Evolutionary conservation across 2,797 vertebrate genomes (phyloP).

Genomic region (Sarcophilus harrisii): DNA sequence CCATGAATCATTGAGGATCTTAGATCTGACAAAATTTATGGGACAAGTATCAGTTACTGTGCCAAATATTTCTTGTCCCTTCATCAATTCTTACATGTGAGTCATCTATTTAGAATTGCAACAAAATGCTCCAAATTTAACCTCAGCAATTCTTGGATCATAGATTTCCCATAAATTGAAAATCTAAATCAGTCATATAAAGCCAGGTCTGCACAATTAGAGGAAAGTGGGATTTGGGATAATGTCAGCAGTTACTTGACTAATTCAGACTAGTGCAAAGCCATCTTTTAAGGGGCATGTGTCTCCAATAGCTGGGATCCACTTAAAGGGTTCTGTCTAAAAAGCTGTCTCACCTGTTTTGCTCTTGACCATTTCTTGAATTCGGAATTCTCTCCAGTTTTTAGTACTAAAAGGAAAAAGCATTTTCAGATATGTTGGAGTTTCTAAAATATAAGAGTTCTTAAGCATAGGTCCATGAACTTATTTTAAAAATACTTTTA

Average conservation of each 20-base stretch:
- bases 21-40: background rate
- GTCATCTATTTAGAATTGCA: background rate
- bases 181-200: background rate
- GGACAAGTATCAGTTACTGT: background rate
- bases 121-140: background rate
- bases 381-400: background rate
- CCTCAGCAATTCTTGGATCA: conserved; percentile 15
- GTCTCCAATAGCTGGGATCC: background rate
- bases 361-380: background rate
- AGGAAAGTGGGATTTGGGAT: background rate
- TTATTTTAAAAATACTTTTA: background rate
- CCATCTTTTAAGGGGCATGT: too few species aligned
- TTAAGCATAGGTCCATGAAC: background rate
- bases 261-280: background rate
- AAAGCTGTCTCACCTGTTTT: background rate
- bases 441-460: background rate
- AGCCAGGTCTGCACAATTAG: background rate
- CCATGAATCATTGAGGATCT: background rate
- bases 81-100: background rate
- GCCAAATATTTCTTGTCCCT: conserved; percentile 13
- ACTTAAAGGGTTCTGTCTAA: background rate
- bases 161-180: background rate
- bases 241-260: background rate
- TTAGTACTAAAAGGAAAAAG: background rate
- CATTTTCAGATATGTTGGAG: background rate